Percentiles rank a stretch among this genome's conserved stretches.
Evolutionary conservation across 2,888 invertebrate genomes (phyloP).

Genomic region (Brassicogethes aeneus): DNA sequence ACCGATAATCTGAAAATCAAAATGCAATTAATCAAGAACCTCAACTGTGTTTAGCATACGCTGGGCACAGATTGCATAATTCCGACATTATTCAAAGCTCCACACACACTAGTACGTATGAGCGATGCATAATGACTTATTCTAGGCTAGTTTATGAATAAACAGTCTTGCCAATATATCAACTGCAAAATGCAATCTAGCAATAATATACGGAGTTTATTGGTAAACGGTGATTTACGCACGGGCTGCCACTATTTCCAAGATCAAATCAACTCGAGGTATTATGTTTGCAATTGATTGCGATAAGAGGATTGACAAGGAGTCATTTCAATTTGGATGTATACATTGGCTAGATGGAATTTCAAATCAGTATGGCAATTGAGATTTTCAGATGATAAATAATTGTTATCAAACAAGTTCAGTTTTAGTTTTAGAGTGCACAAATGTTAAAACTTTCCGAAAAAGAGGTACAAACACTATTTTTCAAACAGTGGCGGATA

Average conservation of each 20-base stretch:
- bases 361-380: no score
- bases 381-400: no score
- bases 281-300: no score
- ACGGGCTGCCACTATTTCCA: background rate
- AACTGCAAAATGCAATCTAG: background rate
- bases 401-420: no score
- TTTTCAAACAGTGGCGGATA: no score
- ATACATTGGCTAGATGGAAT: no score
- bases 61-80: conserved; percentile 33
- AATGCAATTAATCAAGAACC: conserved; percentile 38
- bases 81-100: conserved; percentile 33
- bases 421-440: no score
- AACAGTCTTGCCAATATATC: conserved; percentile 11
- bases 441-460: no score
- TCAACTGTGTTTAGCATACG: conserved; percentile 32
- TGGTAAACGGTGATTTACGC: background rate
- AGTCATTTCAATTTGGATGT: no score
- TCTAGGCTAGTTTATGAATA: conserved; percentile 18
- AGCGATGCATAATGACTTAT: conserved; percentile 32
- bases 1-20: conserved; percentile 39
- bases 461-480: no score
- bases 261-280: background rate
- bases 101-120: conserved; percentile 23
- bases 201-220: background rate
- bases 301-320: no score